Percentiles rank a stretch among this genome's conserved stretches.
phyloP scores from a whole-genome alignment of 2,888 invertebrate genomes.

The Cheilosia impressa region DNA sequence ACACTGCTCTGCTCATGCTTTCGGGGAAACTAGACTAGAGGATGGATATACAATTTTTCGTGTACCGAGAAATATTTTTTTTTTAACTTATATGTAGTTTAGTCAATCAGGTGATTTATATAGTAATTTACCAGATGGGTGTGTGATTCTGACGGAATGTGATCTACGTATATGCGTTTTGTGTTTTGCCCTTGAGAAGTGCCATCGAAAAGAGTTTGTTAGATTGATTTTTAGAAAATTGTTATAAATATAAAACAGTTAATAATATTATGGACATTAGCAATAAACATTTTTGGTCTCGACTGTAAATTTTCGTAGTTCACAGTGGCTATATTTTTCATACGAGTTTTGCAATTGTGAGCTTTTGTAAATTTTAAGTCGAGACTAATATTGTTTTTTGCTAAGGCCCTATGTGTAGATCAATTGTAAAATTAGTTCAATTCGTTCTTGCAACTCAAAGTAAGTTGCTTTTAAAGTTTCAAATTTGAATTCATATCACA shows the following conservation, averaged over 20 bases:
- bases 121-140: neutral
- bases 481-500: too few species aligned
- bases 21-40: slow-evolving; percentile 27
- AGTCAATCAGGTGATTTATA: slow-evolving; percentile 27
- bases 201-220: slow-evolving; percentile 2
- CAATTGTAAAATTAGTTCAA: too few species aligned
- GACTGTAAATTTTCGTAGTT: too few species aligned
- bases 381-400: too few species aligned
- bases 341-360: too few species aligned
- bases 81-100: slow-evolving; percentile 17
- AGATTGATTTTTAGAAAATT: neutral
- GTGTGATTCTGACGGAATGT: neutral
- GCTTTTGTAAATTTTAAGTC: too few species aligned
- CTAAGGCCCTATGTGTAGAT: too few species aligned
- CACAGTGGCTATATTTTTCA: too few species aligned
- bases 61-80: slow-evolving; percentile 7
- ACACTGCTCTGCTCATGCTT: slow-evolving; percentile 2
- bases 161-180: slow-evolving; percentile 26
- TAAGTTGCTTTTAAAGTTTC: too few species aligned
- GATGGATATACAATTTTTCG: slow-evolving; percentile 18
- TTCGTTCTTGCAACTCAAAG: too few species aligned
- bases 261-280: too few species aligned
- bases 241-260: neutral
- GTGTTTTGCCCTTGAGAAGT: neutral
- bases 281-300: too few species aligned